Conservation (phyloP, 2,797 vertebrate genomes). For the Pangasius djambal region DNA sequence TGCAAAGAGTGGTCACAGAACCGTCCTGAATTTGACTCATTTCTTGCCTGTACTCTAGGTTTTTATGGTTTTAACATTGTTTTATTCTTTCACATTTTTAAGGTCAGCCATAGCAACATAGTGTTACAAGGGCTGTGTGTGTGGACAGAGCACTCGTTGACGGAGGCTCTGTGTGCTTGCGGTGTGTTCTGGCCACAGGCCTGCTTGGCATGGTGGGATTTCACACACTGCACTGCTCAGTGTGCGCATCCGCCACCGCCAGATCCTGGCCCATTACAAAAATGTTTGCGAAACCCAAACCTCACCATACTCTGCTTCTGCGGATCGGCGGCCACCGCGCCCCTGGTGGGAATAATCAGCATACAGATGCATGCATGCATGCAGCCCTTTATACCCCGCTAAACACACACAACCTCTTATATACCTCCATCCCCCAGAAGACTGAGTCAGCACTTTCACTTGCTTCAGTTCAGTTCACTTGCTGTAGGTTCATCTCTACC, state of each 20-base stretch:
- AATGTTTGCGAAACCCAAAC: constrained; percentile 47
- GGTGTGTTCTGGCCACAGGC: constrained; percentile 38
- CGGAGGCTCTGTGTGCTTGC: constrained; percentile 53
- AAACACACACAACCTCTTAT: not conserved
- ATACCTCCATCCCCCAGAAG: not conserved
- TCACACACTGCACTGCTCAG: constrained; percentile 26
- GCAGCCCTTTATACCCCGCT: constrained; percentile 8
- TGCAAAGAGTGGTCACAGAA: constrained; percentile 4
- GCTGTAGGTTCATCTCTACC: not conserved
- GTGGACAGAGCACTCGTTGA: constrained; percentile 73
- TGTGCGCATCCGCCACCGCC: not conserved
- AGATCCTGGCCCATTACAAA: constrained; percentile 30
- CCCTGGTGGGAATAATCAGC: constrained; percentile 45
- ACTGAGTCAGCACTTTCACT: constrained; percentile 12
- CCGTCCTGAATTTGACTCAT: not conserved
- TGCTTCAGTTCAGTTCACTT: not conserved
- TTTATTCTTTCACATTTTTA: constrained; percentile 1
- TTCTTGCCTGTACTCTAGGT: not conserved
- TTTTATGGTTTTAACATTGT: constrained; percentile 5
- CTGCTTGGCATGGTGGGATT: constrained; percentile 32
- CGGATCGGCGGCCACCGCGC: constrained; percentile 16
- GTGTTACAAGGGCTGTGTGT: constrained; percentile 26
- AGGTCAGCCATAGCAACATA: constrained; percentile 14
- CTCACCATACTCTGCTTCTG: constrained; percentile 39
- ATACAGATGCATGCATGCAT: not conserved